Conservation (phyloP, 2,888 invertebrate genomes). For the Calameuta filiformis region DNA sequence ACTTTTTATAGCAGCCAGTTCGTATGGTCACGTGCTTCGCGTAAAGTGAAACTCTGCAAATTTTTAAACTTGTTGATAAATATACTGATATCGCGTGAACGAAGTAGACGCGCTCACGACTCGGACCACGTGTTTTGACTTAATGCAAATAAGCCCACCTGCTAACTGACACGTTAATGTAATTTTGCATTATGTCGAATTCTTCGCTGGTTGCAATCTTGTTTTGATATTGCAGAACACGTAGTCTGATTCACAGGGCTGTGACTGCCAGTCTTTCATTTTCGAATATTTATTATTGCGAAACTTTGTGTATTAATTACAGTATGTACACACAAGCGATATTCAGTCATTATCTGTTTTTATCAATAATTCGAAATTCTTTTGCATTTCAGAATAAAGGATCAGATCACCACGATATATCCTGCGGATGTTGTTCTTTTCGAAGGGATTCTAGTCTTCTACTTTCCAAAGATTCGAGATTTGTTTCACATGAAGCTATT, state of each 20-base stretch:
- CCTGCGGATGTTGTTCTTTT: constrained; percentile 97
- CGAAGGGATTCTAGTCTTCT: constrained; percentile 98
- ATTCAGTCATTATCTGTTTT: not conserved
- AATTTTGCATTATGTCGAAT: not conserved
- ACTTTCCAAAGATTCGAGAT: constrained; percentile 93
- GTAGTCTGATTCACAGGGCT: not conserved
- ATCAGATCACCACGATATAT: constrained; percentile 83
- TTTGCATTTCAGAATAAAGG: constrained; percentile 56
- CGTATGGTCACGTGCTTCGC: not conserved
- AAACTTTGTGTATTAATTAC: not conserved
- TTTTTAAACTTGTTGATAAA: constrained; percentile 19
- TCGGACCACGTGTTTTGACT: not conserved
- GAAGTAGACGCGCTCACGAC: not conserved
- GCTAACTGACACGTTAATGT: not conserved
- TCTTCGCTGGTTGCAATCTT: not conserved
- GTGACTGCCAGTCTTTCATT: not conserved
- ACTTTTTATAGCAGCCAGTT: not conserved
- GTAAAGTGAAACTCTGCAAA: constrained; percentile 18
- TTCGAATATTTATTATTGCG: not conserved
- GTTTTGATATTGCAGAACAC: constrained; percentile 4
- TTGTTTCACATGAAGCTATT: constrained; percentile 99
- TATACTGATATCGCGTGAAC: constrained; percentile 7
- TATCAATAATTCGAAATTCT: not conserved
- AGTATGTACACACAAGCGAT: not conserved
- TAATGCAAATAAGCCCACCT: not conserved